Conservation (phyloP, 1,140 invertebrate species). For the Leptinotarsa lineolata region DNA sequence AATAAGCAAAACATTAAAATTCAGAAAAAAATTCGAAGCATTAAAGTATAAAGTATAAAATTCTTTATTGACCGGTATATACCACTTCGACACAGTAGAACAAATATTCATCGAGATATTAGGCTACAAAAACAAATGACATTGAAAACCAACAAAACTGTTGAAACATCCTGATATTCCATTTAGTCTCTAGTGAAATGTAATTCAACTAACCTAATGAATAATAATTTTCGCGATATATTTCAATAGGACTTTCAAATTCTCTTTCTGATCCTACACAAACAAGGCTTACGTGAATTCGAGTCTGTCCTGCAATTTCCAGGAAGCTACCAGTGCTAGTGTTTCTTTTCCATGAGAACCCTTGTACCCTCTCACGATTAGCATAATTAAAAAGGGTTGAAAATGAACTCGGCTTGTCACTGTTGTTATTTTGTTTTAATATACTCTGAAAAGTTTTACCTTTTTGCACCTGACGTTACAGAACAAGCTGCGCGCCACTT, state of each 20-base stretch:
- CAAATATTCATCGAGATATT: too few relatives aligned
- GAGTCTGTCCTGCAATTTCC: not conserved
- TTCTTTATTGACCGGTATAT: too few relatives aligned
- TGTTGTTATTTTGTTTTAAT: conserved; percentile 12
- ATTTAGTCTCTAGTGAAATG: too few relatives aligned
- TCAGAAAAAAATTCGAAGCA: too few relatives aligned
- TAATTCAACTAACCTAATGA: too few relatives aligned
- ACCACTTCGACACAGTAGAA: too few relatives aligned
- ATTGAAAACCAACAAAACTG: too few relatives aligned
- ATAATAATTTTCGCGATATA: not conserved
- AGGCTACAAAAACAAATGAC: too few relatives aligned
- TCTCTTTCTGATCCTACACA: not conserved
- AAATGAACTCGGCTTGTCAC: conserved; percentile 14
- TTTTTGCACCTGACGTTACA: conserved; percentile 23
- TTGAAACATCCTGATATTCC: too few relatives aligned
- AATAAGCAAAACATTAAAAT: too few relatives aligned
- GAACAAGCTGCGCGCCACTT: conserved; percentile 12
- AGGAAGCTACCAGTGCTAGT: not conserved
- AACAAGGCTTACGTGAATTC: not conserved
- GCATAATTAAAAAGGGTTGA: conserved; percentile 26
- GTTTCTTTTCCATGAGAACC: not conserved
- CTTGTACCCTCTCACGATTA: conserved; percentile 1
- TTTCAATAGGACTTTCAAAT: not conserved
- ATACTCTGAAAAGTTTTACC: conserved; percentile 22
- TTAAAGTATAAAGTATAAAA: too few relatives aligned